These are phyloP conservation scores for Bagarius yarrelli DNA, from an alignment of 2,113 vertebrate genomes.

Conservation along the genomic window DNA sequence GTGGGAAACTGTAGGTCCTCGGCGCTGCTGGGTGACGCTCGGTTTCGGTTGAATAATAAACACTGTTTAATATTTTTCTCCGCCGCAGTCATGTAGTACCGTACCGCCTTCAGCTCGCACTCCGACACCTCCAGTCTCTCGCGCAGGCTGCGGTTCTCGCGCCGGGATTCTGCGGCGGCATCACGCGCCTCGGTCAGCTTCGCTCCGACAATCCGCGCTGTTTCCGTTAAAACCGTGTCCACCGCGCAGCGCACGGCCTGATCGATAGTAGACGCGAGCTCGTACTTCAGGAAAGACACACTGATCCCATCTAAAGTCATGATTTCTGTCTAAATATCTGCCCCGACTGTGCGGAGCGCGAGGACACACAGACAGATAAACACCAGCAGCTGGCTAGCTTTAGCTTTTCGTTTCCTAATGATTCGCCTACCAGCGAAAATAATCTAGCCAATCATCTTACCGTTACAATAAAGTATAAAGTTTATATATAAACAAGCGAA, in stretches of 20 bases:
- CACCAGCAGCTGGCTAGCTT: not conserved
- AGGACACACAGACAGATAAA: not conserved
- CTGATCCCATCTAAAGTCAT: slow-evolving; percentile 50
- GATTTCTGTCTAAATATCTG: not conserved
- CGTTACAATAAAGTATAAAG: not conserved
- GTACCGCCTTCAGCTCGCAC: slow-evolving; percentile 58
- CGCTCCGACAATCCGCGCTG: slow-evolving; percentile 51
- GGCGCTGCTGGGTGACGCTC: not conserved
- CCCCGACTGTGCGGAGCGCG: too few species aligned
- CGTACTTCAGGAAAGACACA: slow-evolving; percentile 58
- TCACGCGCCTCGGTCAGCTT: slow-evolving; percentile 53
- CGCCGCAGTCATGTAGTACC: slow-evolving; percentile 60
- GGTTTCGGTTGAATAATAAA: slow-evolving; percentile 52
- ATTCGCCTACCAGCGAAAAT: not conserved
- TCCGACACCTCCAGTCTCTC: slow-evolving; percentile 58
- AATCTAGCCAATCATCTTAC: not conserved
- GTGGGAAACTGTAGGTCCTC: not conserved
- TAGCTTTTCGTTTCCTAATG: not conserved
- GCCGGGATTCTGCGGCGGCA: slow-evolving; percentile 56
- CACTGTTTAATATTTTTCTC: slow-evolving; percentile 63
- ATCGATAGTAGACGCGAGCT: slow-evolving; percentile 60
- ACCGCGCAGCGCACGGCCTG: slow-evolving; percentile 60
- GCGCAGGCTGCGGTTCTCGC: slow-evolving; percentile 57
- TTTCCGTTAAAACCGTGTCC: slow-evolving; percentile 57
- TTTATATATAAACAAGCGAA: not conserved